Base-by-base conservation (phyloP, 2,113 vertebrate genomes). In the Notechis scutatus region DNA sequence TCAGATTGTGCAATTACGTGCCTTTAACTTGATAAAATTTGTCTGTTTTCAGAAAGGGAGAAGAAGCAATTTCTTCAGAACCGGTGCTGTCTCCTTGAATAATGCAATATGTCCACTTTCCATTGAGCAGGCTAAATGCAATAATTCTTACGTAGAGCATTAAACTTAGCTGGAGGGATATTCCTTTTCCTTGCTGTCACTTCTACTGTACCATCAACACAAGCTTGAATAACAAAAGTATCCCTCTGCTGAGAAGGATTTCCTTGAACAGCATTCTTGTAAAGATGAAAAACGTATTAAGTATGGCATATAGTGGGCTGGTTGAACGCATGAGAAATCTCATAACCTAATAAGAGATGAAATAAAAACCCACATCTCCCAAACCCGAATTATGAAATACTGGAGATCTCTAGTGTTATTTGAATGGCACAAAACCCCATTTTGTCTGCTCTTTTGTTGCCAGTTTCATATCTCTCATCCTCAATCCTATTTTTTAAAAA, bases 21-120 rank as follows among this genome's bases (percentile, higher is more conserved):
- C 18, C 15, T 93, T 96, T 93, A 64, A 24, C 12, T 94, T 88
- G 74, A 95, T 85, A 55, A 86, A 94, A 93, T 92, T 88, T 1
- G 88, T 85, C 85, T 0, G 5, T 91, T 96, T 94, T 92, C 85
- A 91, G 85, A 81, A 86, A 29, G 0, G 6, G 21, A 85, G 88
- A 94, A 92, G 23, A 74, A 87, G 3, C 55, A 1, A 57, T 81
- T 96, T 90, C 69, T 5, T 5, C 59, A 52, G 0, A 0, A 47
- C 50, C 57, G 85, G 52, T 14, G 24, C 0, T 10, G 92, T 61
- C n/a, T 91, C 92, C 94, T 91, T 92, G 55, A 4, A 56, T 59
- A 90, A 50, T 59, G 59, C 20, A 88, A 1, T 0, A 1, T 86
- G 47, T 92, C 81, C n/a, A 47, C 56, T 94, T 95, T 26, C 52